Evolutionary conservation across 2,113 vertebrate species (phyloP).

Genomic region (Panthera tigris): DNA sequence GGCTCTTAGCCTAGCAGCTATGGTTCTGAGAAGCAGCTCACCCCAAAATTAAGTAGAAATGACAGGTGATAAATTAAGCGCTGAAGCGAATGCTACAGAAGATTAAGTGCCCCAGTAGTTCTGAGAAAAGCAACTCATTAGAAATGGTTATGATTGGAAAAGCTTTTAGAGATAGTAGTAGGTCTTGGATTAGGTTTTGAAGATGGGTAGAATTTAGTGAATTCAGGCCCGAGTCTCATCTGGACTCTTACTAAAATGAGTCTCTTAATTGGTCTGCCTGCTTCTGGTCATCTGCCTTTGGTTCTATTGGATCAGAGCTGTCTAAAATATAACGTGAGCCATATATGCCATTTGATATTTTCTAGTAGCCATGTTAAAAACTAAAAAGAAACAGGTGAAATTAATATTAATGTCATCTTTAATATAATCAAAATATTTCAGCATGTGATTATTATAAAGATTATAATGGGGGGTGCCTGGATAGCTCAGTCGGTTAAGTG

Average conservation of each 20-base stretch:
- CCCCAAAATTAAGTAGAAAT: constrained; percentile 3
- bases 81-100: neutral
- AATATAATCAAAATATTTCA: neutral
- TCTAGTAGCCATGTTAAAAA: neutral
- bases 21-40: neutral
- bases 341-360: neutral
- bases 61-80: neutral
- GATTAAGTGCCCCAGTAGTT: neutral
- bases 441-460: neutral
- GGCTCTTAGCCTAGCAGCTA: neutral
- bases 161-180: neutral
- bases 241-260: neutral
- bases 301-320: neutral
- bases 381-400: neutral
- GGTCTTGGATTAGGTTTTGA: constrained; percentile 23
- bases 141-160: neutral
- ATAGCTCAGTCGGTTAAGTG: too few species aligned
- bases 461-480: neutral
- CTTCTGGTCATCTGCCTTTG: neutral
- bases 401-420: constrained; percentile 34
- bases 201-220: constrained; percentile 23
- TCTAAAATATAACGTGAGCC: neutral
- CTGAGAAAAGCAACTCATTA: constrained; percentile 19
- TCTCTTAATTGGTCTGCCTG: neutral
- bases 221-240: neutral